These are phyloP conservation scores for Malurus leucopterus DNA, from an alignment of 2,797 vertebrate species.

Conservation along the genomic window DNA sequence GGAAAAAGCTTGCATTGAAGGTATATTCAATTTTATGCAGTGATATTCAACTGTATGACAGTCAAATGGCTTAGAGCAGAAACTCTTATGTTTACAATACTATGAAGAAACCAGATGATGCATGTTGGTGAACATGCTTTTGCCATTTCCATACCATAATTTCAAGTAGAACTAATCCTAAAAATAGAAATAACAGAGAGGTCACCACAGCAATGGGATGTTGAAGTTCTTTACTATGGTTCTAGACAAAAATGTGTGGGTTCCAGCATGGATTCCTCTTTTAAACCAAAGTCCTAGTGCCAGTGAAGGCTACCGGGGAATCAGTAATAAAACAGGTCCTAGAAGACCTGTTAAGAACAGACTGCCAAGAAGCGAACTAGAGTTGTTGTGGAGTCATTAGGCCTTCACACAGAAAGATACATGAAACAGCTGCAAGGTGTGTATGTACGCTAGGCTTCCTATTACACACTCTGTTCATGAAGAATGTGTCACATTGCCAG, in stretches of 20 bases:
- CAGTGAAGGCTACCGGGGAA: background rate
- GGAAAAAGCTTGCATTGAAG: background rate
- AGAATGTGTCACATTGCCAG: background rate
- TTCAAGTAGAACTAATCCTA: background rate
- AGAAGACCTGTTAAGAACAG: background rate
- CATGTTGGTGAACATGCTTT: background rate
- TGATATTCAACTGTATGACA: background rate
- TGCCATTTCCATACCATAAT: background rate
- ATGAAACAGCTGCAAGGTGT: background rate
- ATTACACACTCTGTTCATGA: fast-evolving
- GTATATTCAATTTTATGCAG: background rate
- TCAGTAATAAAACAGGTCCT: background rate
- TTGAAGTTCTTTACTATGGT: background rate
- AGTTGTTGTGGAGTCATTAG: background rate
- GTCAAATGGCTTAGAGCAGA: background rate
- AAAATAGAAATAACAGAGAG: background rate
- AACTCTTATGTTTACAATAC: background rate
- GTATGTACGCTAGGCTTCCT: background rate
- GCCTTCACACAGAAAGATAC: background rate
- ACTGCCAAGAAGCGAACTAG: background rate
- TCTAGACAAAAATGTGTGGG: background rate
- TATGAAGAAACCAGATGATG: background rate
- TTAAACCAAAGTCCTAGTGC: background rate
- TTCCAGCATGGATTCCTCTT: background rate
- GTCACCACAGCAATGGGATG: background rate